These are phyloP conservation scores for Ianthella basta DNA, from an alignment of 37 sponge, comb jelly and placozoan species.

Conservation along the genomic window DNA sequence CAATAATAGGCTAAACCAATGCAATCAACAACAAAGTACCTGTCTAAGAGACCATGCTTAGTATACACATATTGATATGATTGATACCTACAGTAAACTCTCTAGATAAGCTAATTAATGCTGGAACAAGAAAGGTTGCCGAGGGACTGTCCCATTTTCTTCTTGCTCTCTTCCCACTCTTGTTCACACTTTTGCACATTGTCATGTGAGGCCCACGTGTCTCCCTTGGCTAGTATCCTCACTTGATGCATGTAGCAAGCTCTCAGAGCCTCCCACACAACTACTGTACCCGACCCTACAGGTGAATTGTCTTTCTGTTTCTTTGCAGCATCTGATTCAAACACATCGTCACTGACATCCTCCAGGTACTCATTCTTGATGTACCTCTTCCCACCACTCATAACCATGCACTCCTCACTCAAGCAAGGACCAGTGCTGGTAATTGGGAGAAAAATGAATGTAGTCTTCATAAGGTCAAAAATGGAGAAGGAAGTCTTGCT, in stretches of 20 bases:
- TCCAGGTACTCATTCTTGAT: not conserved
- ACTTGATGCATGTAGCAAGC: constrained; percentile 63
- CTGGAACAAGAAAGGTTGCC: too few relatives aligned
- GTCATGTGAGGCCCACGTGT: constrained; percentile 5
- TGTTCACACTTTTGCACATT: not conserved
- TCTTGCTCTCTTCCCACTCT: constrained; percentile 7
- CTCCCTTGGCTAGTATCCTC: constrained; percentile 8
- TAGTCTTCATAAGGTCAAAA: constrained; percentile 55
- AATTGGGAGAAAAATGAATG: constrained; percentile 47
- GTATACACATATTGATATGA: too few relatives aligned
- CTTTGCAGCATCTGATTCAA: not conserved
- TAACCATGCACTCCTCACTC: not conserved
- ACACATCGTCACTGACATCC: not conserved
- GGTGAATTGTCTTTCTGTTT: not conserved
- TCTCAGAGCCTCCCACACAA: constrained; percentile 71
- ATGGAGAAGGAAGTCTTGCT: constrained; percentile 19
- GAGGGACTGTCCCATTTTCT: too few relatives aligned
- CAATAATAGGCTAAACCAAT: too few relatives aligned
- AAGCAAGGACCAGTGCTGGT: constrained; percentile 4
- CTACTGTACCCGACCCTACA: constrained; percentile 43
- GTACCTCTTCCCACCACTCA: constrained; percentile 43
- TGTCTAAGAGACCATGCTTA: too few relatives aligned
- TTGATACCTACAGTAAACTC: too few relatives aligned
- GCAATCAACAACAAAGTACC: too few relatives aligned
- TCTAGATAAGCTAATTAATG: too few relatives aligned